Percentiles rank a stretch among this genome's conserved stretches.
Evolutionary conservation across 2,797 vertebrate genomes (phyloP).

Genomic region (Distichodus sexfasciatus): DNA sequence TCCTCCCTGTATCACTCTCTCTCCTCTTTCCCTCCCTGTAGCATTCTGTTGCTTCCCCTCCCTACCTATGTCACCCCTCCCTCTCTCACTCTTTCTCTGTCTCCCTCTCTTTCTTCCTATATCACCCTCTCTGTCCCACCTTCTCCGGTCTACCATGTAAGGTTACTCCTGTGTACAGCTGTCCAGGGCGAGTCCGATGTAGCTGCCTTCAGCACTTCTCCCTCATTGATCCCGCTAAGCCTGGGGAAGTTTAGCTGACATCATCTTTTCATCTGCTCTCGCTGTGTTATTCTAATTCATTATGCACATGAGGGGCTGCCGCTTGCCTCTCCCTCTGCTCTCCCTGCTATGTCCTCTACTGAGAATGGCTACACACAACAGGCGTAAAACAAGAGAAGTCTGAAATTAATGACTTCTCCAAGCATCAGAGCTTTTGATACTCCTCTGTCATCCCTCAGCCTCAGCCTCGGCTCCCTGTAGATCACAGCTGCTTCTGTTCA

Average conservation of each 20-base stretch:
- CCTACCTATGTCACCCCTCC: constrained; percentile 6
- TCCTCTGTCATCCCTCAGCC: constrained; percentile 37
- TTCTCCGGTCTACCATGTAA: constrained; percentile 2
- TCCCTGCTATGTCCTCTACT: constrained; percentile 44
- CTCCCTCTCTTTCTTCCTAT: not conserved
- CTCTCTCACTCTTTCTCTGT: not conserved
- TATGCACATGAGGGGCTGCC: constrained; percentile 54
- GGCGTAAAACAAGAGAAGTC: constrained; percentile 50
- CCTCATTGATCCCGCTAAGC: constrained; percentile 65
- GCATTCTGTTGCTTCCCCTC: not conserved
- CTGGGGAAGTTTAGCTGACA: constrained; percentile 68
- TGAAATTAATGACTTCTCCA: constrained; percentile 41
- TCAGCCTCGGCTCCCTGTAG: constrained; percentile 28
- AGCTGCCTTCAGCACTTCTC: constrained; percentile 68
- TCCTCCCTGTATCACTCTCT: not conserved
- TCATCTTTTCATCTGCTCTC: constrained; percentile 63
- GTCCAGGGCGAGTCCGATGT: constrained; percentile 45
- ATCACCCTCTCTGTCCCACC: constrained; percentile 9
- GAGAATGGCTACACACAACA: constrained; percentile 51
- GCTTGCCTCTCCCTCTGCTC: constrained; percentile 30
- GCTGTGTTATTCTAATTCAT: constrained; percentile 60
- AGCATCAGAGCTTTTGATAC: constrained; percentile 27
- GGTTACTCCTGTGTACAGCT: constrained; percentile 27
- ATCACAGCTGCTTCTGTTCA: constrained; percentile 33
- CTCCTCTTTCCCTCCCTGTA: not conserved